Percentiles rank a stretch among this genome's conserved stretches.
Conservation (phyloP, 1,140 invertebrate genomes). For the Gonioctena quinquepunctata region DNA sequence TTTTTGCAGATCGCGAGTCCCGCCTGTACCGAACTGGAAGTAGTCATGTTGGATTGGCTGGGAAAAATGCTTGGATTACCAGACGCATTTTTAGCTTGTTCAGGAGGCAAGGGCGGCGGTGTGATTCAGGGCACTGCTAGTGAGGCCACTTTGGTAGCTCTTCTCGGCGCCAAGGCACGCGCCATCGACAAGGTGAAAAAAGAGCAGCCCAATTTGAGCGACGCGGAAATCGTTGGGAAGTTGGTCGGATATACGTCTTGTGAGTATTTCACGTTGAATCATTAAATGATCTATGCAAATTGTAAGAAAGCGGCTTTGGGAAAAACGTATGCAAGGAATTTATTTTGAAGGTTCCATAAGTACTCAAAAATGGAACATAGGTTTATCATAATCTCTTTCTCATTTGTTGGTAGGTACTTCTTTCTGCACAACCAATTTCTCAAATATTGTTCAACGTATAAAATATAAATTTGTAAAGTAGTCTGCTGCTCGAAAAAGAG, state of each 20-base stretch:
- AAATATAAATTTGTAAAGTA: no score
- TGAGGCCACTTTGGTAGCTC: conserved; percentile 83
- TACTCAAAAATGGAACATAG: no score
- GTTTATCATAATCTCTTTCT: no score
- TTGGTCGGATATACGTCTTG: conserved; percentile 85
- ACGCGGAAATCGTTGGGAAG: conserved; percentile 82
- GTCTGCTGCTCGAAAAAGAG: no score
- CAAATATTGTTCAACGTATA: no score
- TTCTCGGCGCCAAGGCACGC: conserved; percentile 87
- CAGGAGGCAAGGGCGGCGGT: conserved; percentile 83
- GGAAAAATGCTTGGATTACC: conserved; percentile 93
- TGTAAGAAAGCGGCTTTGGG: no score
- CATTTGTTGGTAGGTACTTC: no score
- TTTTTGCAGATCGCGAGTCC: conserved; percentile 88
- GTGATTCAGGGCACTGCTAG: conserved; percentile 92
- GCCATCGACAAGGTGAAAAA: conserved; percentile 72
- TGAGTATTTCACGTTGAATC: no score
- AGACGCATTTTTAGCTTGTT: conserved; percentile 80
- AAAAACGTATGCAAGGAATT: no score
- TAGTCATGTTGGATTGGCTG: conserved; percentile 96
- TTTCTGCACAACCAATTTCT: no score
- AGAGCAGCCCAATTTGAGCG: conserved; percentile 75
- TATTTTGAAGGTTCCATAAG: no score
- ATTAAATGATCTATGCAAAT: no score
- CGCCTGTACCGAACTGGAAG: conserved; percentile 96